Evolutionary conservation across 2,113 vertebrate species (phyloP).

Genomic region (Oncorhynchus masou): DNA sequence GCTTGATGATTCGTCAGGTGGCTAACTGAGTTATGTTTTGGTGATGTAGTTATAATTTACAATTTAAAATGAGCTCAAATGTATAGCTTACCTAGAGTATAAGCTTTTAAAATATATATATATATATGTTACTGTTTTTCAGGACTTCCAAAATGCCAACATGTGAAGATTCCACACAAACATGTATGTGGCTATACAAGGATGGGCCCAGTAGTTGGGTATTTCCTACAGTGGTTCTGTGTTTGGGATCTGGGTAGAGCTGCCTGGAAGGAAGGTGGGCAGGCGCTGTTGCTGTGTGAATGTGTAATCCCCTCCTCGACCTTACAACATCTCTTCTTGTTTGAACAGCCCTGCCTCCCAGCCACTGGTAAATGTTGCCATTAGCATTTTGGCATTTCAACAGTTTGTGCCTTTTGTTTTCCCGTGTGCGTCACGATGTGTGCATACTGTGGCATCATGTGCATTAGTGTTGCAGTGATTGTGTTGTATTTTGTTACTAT

Average conservation of each 20-base stretch:
- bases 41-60: too few species aligned
- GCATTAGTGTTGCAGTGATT: background rate
- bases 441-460: constrained; percentile 5
- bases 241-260: too few species aligned
- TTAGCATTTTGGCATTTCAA: constrained; percentile 82
- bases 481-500: background rate
- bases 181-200: too few species aligned
- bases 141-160: too few species aligned
- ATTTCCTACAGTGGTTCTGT: background rate
- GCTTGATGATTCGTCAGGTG: too few species aligned
- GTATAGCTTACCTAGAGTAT: too few species aligned
- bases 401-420: constrained; percentile 52
- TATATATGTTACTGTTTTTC: background rate
- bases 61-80: too few species aligned
- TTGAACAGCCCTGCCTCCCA: constrained; percentile 67
- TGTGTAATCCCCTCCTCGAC: constrained; percentile 63
- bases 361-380: constrained; percentile 76
- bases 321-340: constrained; percentile 61
- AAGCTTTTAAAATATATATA: too few species aligned
- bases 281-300: constrained; percentile 36
- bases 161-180: too few species aligned
- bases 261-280: constrained; percentile 12
- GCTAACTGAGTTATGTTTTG: too few species aligned
- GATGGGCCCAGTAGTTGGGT: too few species aligned
- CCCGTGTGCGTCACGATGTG: constrained; percentile 15